phyloP scores from a whole-genome alignment of 2,113 vertebrate genomes.

The Ptilonorhynchus violaceus region DNA sequence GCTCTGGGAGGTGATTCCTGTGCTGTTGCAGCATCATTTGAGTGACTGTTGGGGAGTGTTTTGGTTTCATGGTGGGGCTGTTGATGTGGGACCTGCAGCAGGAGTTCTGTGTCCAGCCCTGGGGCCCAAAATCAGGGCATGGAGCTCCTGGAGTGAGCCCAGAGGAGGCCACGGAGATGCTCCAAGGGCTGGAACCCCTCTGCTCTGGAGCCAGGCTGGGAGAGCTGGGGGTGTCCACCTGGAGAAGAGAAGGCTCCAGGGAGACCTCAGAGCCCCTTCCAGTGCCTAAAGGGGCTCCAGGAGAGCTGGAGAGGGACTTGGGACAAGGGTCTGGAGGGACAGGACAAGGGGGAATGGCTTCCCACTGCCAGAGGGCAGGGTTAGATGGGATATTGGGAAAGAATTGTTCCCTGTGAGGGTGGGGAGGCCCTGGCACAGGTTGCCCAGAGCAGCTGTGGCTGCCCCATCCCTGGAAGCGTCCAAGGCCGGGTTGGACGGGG shows the following conservation, averaged over 20 bases:
- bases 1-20: background rate
- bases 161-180: background rate
- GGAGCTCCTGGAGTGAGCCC: background rate
- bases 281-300: background rate
- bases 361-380: background rate
- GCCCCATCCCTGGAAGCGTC: background rate
- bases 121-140: rapidly evolving
- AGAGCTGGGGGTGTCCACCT: background rate
- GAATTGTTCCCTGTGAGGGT: background rate
- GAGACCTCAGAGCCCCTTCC: background rate
- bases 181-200: background rate
- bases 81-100: background rate
- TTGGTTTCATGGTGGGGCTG: background rate
- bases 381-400: background rate
- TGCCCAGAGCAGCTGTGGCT: background rate
- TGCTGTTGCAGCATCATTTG: background rate
- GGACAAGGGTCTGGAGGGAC: background rate
- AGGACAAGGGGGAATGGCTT: background rate
- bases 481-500: background rate
- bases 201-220: background rate
- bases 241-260: background rate
- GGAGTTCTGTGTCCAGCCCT: background rate
- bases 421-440: background rate
- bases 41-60: rapidly evolving
- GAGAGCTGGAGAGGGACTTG: background rate